Conservation (phyloP, 2,113 vertebrate genomes). For the Aspiorhynchus laticeps region DNA sequence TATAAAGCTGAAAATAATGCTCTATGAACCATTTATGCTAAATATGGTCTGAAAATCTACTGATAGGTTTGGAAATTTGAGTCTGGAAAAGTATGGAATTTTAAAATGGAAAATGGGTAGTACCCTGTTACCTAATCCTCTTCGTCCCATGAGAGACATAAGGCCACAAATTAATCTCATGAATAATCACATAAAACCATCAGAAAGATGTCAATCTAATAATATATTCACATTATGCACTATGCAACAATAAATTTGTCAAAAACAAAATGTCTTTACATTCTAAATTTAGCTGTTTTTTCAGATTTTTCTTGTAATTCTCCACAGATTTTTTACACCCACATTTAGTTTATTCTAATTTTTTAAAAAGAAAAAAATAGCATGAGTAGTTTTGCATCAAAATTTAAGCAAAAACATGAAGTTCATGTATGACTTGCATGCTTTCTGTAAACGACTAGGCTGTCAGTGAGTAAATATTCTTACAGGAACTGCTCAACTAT, state of each 20-base stretch:
- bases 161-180: too few relatives aligned
- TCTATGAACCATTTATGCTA: too few relatives aligned
- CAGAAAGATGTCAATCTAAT: not conserved
- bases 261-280: not conserved
- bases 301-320: not conserved
- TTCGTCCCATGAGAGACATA: too few relatives aligned
- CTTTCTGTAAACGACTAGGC: not conserved
- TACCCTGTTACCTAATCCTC: too few relatives aligned
- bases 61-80: too few relatives aligned
- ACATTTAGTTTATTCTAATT: not conserved
- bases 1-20: too few relatives aligned
- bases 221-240: not conserved
- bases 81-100: too few relatives aligned
- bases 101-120: too few relatives aligned
- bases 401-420: not conserved
- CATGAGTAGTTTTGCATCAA: not conserved
- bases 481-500: slow-evolving; percentile 21
- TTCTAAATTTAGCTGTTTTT: not conserved
- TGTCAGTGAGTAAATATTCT: slow-evolving; percentile 13
- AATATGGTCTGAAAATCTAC: too few relatives aligned
- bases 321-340: not conserved
- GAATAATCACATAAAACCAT: not conserved
- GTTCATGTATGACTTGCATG: slow-evolving; percentile 1
- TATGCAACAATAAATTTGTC: not conserved
- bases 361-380: not conserved